Evolutionary conservation across 2,888 invertebrate species (phyloP).

Genomic region (Eristalis intricaria): DNA sequence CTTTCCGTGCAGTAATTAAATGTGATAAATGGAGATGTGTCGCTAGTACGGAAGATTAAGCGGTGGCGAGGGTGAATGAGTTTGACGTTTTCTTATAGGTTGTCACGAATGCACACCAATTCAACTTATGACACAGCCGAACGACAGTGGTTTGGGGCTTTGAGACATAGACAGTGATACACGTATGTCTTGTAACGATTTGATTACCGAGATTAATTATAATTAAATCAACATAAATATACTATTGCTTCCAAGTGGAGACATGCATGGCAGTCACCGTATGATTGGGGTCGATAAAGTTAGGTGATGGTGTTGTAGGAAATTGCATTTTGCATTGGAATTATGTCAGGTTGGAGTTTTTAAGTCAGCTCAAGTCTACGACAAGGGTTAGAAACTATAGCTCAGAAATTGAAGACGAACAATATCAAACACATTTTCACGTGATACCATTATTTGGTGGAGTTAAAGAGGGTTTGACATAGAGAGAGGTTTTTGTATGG

Average conservation of each 20-base stretch:
- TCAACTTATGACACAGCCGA: slow-evolving; percentile 2
- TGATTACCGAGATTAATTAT: background rate
- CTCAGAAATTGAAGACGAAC: no score
- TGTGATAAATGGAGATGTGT: slow-evolving; percentile 59
- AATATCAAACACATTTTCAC: no score
- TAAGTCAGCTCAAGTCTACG: no score
- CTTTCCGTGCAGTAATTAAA: slow-evolving; percentile 60
- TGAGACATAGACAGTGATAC: background rate
- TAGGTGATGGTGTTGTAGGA: no score
- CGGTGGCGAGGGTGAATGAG: slow-evolving; percentile 38
- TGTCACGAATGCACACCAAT: background rate
- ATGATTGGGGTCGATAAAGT: no score
- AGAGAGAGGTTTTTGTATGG: no score
- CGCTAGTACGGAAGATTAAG: slow-evolving; percentile 46
- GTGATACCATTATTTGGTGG: no score
- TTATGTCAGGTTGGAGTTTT: no score
- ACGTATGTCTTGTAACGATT: background rate
- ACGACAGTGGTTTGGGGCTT: background rate
- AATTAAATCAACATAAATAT: slow-evolving; percentile 19
- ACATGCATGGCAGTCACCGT: background rate
- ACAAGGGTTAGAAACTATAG: no score
- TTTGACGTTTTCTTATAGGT: slow-evolving; percentile 34
- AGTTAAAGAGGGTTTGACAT: no score
- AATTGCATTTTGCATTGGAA: no score
- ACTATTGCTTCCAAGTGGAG: background rate